Evolutionary conservation across 2,888 invertebrate genomes (phyloP), one percentile per base, ranked within the genome.

Genomic region (Disparrhopalites patrizii): DNA sequence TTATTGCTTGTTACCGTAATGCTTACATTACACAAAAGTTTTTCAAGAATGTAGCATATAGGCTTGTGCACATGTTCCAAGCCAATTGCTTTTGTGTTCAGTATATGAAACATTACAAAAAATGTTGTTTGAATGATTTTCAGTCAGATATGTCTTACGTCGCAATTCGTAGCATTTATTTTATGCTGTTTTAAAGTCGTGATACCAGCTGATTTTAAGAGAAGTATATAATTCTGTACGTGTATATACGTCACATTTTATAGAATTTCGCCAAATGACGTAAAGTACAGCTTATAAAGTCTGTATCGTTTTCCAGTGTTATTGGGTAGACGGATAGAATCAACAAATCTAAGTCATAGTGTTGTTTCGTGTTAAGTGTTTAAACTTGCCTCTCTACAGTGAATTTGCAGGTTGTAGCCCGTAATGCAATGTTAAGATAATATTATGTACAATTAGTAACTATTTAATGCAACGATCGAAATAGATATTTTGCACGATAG

Each of bases 31-130:
- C n/a, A 28, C 47, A 7, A 25, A 52, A n/a, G 1, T n/a, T 33
- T 30, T 33, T 4, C 10, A 31, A 30, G 13, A n/a, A 31, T 28
- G 18, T 20, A 23, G 8, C 25, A 23, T 52, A 28, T 28, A 20
- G 54, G 54, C 31, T 31, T 23, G 31, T 31, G n/a, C n/a, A n/a
- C n/a, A 20, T 50, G n/a, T 31, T 18, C 2, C 33, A 33, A 58
- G 60, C 28, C 60, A 43, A 28, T 30, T n/a, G 25, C 30, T 27
- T 60, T n/a, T 60, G 60, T 60, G 60, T 60, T 60, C 60, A 60
- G n/a, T 15, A 20, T 10, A 43, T 47, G 23, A 47, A 47, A 10
- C 36, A 10, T 36, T 7, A 20, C 5, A 20, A 23, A 25, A 23
- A 47, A 47, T 47, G 7, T 47, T 47, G 47, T 23, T 20, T 47